Evolutionary conservation across 1,140 invertebrate species (phyloP), one percentile per base, ranked within the genome.

Genomic region (Nephila pilipes): DNA sequence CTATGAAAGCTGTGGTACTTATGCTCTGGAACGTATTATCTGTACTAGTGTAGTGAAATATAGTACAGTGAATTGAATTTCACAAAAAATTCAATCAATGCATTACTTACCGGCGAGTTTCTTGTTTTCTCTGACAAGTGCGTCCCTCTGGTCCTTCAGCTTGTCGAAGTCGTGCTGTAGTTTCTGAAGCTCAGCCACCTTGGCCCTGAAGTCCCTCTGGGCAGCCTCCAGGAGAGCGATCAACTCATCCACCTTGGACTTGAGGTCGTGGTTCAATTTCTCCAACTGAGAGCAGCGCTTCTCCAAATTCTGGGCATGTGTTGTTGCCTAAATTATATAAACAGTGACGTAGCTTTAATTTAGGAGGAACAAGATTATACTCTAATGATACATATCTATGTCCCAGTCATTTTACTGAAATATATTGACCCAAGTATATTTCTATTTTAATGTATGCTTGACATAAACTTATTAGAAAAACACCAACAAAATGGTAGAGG

Each of bases 71-170:
- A n/a, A n/a, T n/a, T n/a, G n/a, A n/a, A n/a, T 46, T 46, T 46
- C 8, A 8, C 20, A 63, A 22, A 3, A 63, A n/a, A 2, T 22
- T 1, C 1, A n/a, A 63, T 2, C 60, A 3, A 46, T 5, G 79
- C 29, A 80, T 4, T 3, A 29, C 38, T 57, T 95, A 98, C 98
- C 98, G 95, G 97, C 96, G 95, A 99, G 96, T 96, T 99, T 99
- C 97, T 99, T 99, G 96, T 99, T 99, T 95, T 99, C 99, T 95
- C 98, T 97, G 94, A 97, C 97, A 85, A 99, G 96, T 94, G 97
- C 97, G 95, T 99, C 98, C 96, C 99, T 99, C 95, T 98, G 97
- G 95, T 99, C 99, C 94, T 98, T 97, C 93, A 98, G 98, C 96
- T 99, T 99, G 96, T 99, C 98, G 95, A 99, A 97, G 95, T 99